A percentile compares a stretch with the other conserved stretches of the same genome.
These are phyloP conservation scores for Sacculina carcini DNA, from an alignment of 2,888 invertebrate genomes.

Conservation along the genomic window DNA sequence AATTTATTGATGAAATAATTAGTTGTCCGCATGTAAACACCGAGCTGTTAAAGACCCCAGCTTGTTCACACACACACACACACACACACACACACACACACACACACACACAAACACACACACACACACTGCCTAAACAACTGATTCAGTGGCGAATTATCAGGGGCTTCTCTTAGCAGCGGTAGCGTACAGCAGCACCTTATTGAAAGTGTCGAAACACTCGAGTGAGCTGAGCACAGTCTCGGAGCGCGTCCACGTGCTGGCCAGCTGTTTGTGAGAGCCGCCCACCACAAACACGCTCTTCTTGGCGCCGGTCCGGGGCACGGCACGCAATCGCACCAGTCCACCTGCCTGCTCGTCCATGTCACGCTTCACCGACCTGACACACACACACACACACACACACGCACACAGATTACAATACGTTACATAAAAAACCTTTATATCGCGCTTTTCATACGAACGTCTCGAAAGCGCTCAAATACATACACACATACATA, in stretches of 20 bases:
- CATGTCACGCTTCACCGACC: slow-evolving; percentile 37
- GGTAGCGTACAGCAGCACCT: not conserved
- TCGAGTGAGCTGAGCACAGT: slow-evolving; percentile 57
- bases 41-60: too few relatives aligned
- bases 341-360: slow-evolving; percentile 44
- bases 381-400: slow-evolving; percentile 31
- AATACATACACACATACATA: not conserved
- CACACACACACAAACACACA: too few relatives aligned
- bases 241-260: slow-evolving; percentile 43
- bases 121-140: too few relatives aligned
- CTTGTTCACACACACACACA: not conserved
- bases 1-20: too few relatives aligned
- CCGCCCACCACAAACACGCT: slow-evolving; percentile 70
- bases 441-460: too few relatives aligned
- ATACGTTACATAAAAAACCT: too few relatives aligned
- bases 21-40: too few relatives aligned
- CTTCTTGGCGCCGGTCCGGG: slow-evolving; percentile 58
- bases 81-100: too few relatives aligned
- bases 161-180: not conserved
- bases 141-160: not conserved
- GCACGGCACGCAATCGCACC: slow-evolving; percentile 38
- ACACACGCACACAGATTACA: too few relatives aligned
- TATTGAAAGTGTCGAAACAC: slow-evolving; percentile 47
- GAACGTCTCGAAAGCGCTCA: too few relatives aligned
- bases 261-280: slow-evolving; percentile 42